Evolutionary conservation across 1,140 invertebrate genomes (phyloP), one percentile per base, ranked within the genome.

Genomic region (Acromyrmex charruanus): DNA sequence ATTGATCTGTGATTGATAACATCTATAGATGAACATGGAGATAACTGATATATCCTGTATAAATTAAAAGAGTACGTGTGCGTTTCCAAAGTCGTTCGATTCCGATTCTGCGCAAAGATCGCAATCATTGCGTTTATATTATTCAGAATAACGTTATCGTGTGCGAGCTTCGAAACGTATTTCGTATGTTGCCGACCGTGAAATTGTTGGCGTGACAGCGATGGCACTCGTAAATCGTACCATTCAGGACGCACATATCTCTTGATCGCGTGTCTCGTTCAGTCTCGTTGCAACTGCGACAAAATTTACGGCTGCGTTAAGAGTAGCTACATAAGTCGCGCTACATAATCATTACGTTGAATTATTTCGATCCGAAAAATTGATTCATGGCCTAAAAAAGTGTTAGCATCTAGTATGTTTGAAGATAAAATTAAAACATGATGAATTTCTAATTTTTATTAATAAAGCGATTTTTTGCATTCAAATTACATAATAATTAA

Each of bases 141-240:
- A 72, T 72, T 71, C 12, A 16, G 7, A 31, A 6, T 66, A 44
- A 72, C 35, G 53, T 72, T 82, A 82, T 72, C 66, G 66, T 21
- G 25, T n/a, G 18, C 18, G 68, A 4, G 12, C 51, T 21, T 74
- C 28, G 55, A 74, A 39, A 63, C 31, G 55, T 51, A 74, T 74
- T 84, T 84, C 44, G 28, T 39, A 28, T 69, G 39, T 75, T 84
- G 65, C 39, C 39, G 39, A 75, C 53, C 68, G 68, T 84, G 39
- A 84, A 84, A 74, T 61, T 39, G 69, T 44, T 14, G 55, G 39
- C 80, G 55, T 84, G 69, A 84, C 80, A 84, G 58, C 39, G 69
- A 25, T 2, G 69, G 55, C 16, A 58, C 66, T 82, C 66, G 25
- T 84, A 82, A 82, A 82, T 82, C 58, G 7, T 55, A 71, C 58